A percentile compares a stretch with the other conserved stretches of the same genome.
phyloP scores from a whole-genome alignment of 2,113 vertebrate genomes.

The Cephalopholis sonnerati region DNA sequence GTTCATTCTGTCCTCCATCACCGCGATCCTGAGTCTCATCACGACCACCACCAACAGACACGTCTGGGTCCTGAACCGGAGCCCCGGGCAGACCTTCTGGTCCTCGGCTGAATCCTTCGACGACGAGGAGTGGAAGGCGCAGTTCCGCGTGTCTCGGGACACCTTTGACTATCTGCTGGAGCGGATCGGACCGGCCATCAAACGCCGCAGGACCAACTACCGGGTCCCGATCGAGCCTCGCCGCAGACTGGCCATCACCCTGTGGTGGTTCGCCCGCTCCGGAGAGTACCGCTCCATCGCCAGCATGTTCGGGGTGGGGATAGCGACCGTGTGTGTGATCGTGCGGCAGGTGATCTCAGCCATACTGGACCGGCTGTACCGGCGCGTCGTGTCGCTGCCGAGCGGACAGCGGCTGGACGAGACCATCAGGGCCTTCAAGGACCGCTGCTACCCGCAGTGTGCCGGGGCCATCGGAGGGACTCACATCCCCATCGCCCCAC shows the following conservation, averaged over 20 bases:
- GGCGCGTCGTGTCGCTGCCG: slow-evolving; percentile 46
- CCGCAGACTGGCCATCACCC: slow-evolving; percentile 59
- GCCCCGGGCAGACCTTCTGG: slow-evolving; percentile 46
- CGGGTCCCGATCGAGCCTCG: slow-evolving; percentile 59
- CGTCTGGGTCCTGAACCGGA: slow-evolving; percentile 41
- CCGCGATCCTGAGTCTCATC: slow-evolving; percentile 45
- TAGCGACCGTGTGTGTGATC: slow-evolving; percentile 56
- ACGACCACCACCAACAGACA: slow-evolving; percentile 23
- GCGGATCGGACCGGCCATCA: slow-evolving; percentile 35
- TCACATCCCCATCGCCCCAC: slow-evolving; percentile 54
- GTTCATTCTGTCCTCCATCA: slow-evolving; percentile 59
- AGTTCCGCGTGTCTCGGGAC: slow-evolving; percentile 44
- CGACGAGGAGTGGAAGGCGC: slow-evolving; percentile 57
- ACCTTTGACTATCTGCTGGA: slow-evolving; percentile 52
- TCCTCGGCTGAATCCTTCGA: slow-evolving; percentile 15
- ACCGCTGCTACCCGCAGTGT: slow-evolving; percentile 62
- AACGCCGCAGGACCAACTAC: slow-evolving; percentile 39
- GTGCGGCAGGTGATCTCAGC: slow-evolving; percentile 49
- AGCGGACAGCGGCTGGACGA: slow-evolving; percentile 47
- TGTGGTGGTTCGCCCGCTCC: slow-evolving; percentile 60
- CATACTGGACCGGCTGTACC: slow-evolving; percentile 30
- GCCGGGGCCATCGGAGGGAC: slow-evolving; percentile 59
- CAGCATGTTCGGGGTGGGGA: slow-evolving; percentile 44
- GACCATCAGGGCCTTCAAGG: slow-evolving; percentile 46
- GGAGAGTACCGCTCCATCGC: slow-evolving; percentile 66